Conservation (phyloP, 2,113 vertebrate genomes). For the Choloepus hoffmanni region DNA sequence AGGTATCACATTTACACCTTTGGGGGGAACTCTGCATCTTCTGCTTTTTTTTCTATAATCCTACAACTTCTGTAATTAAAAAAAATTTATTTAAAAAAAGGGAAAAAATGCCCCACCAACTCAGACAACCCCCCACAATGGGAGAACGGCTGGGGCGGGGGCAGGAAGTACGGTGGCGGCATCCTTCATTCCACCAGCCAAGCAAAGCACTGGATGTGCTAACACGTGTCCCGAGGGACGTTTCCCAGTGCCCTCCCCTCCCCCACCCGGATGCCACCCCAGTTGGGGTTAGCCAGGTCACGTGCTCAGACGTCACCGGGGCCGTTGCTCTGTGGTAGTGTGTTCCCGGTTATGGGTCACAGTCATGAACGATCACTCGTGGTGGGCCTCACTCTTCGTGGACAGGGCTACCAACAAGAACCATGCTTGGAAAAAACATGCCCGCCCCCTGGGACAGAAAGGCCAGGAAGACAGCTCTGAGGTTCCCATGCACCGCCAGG, state of each 20-base stretch:
- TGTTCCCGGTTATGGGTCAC: slow-evolving; percentile 64
- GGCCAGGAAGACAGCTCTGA: neutral
- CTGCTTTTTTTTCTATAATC: too few relatives aligned
- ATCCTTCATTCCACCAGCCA: neutral
- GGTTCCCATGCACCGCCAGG: neutral
- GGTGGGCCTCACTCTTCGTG: slow-evolving; percentile 42
- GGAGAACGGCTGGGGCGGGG: neutral
- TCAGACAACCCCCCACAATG: neutral
- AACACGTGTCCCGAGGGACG: neutral
- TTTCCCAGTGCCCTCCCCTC: neutral
- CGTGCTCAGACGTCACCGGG: slow-evolving; percentile 59
- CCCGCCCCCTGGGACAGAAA: neutral
- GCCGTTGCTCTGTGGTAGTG: slow-evolving; percentile 38
- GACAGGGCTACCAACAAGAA: slow-evolving; percentile 76
- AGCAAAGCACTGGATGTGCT: neutral
- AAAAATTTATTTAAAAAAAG: neutral
- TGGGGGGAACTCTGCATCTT: too few relatives aligned
- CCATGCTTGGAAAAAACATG: slow-evolving; percentile 60
- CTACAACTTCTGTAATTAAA: too few relatives aligned
- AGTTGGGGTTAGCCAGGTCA: neutral
- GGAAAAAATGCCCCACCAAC: too few relatives aligned
- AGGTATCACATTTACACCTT: too few relatives aligned
- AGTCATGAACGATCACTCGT: slow-evolving; percentile 56
- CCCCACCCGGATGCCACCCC: slow-evolving; percentile 19
- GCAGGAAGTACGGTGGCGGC: neutral